Conservation (phyloP, 2,888 invertebrate species). For the Prionchulus punctatus region DNA sequence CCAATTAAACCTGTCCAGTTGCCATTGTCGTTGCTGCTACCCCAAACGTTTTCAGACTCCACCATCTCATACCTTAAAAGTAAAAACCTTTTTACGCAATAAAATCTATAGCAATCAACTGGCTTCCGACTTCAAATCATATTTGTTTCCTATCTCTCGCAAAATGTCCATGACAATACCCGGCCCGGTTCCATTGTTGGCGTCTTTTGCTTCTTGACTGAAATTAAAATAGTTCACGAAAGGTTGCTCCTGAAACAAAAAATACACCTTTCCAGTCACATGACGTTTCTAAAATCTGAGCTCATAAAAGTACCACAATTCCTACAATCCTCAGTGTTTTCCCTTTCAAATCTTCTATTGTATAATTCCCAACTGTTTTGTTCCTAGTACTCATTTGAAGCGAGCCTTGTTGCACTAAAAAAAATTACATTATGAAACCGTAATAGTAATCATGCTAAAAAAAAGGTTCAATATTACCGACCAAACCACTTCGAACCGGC, state of each 20-base stretch:
- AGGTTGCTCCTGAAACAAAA: conserved; percentile 5
- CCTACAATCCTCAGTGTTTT: background rate
- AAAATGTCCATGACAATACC: conserved; percentile 27
- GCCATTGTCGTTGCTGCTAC: conserved; percentile 15
- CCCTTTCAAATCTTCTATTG: too few relatives aligned
- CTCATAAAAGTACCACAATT: background rate
- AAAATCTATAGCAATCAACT: background rate
- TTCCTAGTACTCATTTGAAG: too few relatives aligned
- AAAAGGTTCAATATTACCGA: too few relatives aligned
- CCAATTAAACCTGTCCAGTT: conserved; percentile 24
- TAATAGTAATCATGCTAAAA: too few relatives aligned
- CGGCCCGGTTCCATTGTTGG: conserved; percentile 19
- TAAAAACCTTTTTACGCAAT: too few relatives aligned
- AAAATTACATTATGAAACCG: too few relatives aligned
- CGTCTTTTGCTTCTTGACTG: conserved; percentile 15
- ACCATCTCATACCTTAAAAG: background rate
- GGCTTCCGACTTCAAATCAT: conserved; percentile 21
- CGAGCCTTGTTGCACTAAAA: too few relatives aligned
- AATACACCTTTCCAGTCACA: background rate
- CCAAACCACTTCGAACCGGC: too few relatives aligned
- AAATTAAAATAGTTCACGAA: conserved; percentile 26
- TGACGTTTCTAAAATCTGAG: background rate
- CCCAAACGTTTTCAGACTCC: conserved; percentile 2
- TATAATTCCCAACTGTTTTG: too few relatives aligned
- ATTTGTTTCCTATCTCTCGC: conserved; percentile 17